Evolutionary conservation across 2,888 invertebrate genomes (phyloP).

Genomic region (Lepidocyrtoides sp.): DNA sequence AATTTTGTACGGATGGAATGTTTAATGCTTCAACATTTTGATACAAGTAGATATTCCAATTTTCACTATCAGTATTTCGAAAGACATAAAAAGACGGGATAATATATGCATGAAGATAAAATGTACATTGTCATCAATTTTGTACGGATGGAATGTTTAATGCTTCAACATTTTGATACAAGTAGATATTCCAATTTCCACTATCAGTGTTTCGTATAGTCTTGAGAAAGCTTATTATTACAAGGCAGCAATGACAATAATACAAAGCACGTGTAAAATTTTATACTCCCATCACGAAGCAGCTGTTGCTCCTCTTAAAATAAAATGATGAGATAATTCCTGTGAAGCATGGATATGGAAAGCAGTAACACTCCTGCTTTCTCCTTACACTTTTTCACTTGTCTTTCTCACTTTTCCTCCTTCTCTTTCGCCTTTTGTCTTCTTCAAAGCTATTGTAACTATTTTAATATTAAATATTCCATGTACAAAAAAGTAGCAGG

Average conservation of each 20-base stretch:
- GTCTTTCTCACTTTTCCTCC: neutral
- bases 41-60: too few relatives aligned
- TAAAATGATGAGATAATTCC: constrained; percentile 74
- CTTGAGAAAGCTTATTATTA: neutral
- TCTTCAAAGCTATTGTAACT: neutral
- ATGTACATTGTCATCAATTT: too few relatives aligned
- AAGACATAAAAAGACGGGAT: too few relatives aligned
- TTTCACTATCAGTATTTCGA: too few relatives aligned
- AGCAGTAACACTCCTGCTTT: constrained; percentile 40
- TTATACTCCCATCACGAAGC: neutral
- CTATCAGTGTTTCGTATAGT: too few relatives aligned
- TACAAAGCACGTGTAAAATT: neutral
- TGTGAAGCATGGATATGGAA: constrained; percentile 56
- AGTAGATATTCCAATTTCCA: too few relatives aligned
- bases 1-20: too few relatives aligned
- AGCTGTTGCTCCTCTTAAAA: constrained; percentile 73
- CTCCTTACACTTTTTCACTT: neutral
- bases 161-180: too few relatives aligned
- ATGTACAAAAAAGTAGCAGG: neutral
- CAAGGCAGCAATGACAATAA: too few relatives aligned
- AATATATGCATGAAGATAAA: too few relatives aligned
- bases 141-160: too few relatives aligned
- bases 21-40: too few relatives aligned
- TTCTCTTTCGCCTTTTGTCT: neutral
- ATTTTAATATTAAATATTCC: neutral